These are phyloP conservation scores for Pygmarrhopalites habei DNA, from an alignment of 1,140 invertebrate genomes.

Conservation along the genomic window DNA sequence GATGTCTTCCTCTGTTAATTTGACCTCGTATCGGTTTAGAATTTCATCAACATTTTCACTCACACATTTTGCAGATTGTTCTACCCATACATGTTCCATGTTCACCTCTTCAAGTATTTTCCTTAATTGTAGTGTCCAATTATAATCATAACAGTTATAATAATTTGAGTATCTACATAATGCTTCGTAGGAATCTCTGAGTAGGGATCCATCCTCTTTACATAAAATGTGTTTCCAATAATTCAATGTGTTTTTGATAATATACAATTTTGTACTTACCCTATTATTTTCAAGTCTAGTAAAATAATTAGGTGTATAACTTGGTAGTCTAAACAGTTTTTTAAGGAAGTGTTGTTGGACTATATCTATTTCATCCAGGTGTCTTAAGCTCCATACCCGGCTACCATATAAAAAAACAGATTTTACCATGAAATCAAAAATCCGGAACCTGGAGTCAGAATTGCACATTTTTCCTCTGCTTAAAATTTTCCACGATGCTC, in stretches of 20 bases:
- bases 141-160: too few species aligned
- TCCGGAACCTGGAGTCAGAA: not conserved
- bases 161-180: too few species aligned
- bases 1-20: too few species aligned
- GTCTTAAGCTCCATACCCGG: not conserved
- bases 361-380: not conserved
- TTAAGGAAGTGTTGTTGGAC: not conserved
- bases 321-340: not conserved
- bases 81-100: too few species aligned
- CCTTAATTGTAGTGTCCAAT: too few species aligned
- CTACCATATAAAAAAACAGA: not conserved
- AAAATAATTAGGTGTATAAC: not conserved
- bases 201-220: too few species aligned
- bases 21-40: too few species aligned
- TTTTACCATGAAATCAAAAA: not conserved
- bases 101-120: too few species aligned
- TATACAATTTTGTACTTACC: not conserved
- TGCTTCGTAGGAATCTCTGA: too few species aligned
- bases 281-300: not conserved
- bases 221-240: not conserved
- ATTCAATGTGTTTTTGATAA: not conserved
- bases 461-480: not conserved
- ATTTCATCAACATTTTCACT: too few species aligned
- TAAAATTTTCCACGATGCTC: not conserved
- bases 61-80: too few species aligned